These are phyloP conservation scores for Candidula unifasciata DNA, from an alignment of 2,888 invertebrate species.

Conservation along the genomic window DNA sequence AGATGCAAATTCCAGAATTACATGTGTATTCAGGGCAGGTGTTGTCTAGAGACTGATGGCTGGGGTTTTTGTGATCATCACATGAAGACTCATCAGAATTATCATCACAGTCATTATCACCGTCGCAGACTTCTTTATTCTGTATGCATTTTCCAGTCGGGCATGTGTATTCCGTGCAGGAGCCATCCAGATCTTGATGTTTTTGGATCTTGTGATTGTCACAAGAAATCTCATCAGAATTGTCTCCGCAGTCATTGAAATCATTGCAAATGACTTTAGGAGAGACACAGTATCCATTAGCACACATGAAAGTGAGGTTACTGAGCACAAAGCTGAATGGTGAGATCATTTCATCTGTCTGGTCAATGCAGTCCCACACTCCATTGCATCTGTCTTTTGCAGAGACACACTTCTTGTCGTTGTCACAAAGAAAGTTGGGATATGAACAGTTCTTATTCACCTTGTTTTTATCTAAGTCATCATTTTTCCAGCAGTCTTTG, in stretches of 20 bases:
- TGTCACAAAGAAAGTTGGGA: slow-evolving; percentile 1
- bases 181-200: background rate
- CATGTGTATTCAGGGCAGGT: background rate
- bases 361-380: background rate
- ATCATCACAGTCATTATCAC: slow-evolving; percentile 19
- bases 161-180: background rate
- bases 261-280: background rate
- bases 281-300: slow-evolving; percentile 20
- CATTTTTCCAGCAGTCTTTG: background rate
- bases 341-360: background rate
- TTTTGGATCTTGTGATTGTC: background rate
- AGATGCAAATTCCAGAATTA: background rate
- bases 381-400: background rate
- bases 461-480: background rate
- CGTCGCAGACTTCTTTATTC: slow-evolving; percentile 13
- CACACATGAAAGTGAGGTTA: background rate
- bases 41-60: background rate
- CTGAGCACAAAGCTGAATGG: background rate
- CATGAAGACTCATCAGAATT: slow-evolving; percentile 23
- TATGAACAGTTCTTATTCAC: background rate
- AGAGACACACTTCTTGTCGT: background rate
- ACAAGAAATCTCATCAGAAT: slow-evolving; percentile 30
- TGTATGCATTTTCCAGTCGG: background rate
- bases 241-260: slow-evolving; percentile 6
- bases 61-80: background rate